Evolutionary conservation across 1,140 invertebrate genomes (phyloP), one percentile per base, ranked within the genome.

Genomic region (Phymastichus coffea): DNA sequence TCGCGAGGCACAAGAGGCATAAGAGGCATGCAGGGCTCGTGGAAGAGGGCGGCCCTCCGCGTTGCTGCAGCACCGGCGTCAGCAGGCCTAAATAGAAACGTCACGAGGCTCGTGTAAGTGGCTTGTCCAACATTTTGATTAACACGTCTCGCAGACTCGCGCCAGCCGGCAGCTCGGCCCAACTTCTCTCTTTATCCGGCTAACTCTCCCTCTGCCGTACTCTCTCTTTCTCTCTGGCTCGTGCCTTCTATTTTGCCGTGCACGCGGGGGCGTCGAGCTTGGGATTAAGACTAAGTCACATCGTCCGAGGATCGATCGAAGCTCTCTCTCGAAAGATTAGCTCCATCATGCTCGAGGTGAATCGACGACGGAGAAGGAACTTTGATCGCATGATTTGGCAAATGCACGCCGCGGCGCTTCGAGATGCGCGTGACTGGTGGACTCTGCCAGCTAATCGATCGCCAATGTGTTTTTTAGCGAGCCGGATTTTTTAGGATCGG

Each of bases 61-160:
- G 28, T 48, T 15, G 26, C 8, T 46, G 28, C 15, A 37, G 7
- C 10, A 30, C 28, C 35, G 54, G 49, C 57, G 61, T 63, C 67
- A 63, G n/a, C 25, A 58, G 57, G 68, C 68, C 70, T 78, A 78
- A 80, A 79, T 79, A 76, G 78, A 75, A 79, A 80, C 78, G 77
- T 80, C 78, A 77, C 69, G 72, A 68, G 68, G 61, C 68, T 64
- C 74, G 66, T 79, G 76, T 80, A 80, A 80, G 78, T 79, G 78
- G 76, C 77, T 79, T 80, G 78, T 80, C 75, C 73, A 79, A 79
- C 78, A 80, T 80, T 78, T 79, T 79, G 78, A 33, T 33, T 33
- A 33, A 71, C 70, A 71, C 66, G 66, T 67, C 64, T 65, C 61
- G 63, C 68, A 69, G 66, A 7, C 28, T 12, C 28, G 28, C 28